phyloP scores from a whole-genome alignment of 2,113 vertebrate genomes.

The Mugil cephalus region DNA sequence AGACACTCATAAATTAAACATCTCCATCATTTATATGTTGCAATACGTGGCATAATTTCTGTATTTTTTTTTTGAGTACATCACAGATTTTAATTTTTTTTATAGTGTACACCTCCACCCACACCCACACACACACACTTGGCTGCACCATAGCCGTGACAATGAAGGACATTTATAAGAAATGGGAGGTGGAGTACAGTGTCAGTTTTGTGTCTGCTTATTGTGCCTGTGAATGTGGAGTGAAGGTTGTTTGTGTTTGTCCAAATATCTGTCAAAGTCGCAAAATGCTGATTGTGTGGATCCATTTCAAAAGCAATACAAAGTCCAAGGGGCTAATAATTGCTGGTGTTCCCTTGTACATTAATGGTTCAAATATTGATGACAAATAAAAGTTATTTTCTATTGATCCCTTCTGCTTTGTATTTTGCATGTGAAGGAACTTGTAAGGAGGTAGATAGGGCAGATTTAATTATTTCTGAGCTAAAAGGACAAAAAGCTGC shows the following conservation, averaged over 20 bases:
- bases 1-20: constrained; percentile 47
- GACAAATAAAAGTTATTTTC: constrained; percentile 79
- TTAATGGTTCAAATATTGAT: constrained; percentile 73
- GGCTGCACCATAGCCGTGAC: constrained; percentile 8
- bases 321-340: constrained; percentile 26
- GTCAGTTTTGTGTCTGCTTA: constrained; percentile 53
- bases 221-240: constrained; percentile 54
- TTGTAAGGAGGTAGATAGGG: neutral
- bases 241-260: constrained; percentile 41
- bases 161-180: constrained; percentile 33
- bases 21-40: constrained; percentile 63
- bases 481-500: too few relatives aligned
- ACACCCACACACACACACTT: constrained; percentile 28
- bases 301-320: constrained; percentile 67
- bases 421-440: neutral
- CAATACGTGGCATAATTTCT: constrained; percentile 45
- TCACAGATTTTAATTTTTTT: constrained; percentile 13
- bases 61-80: constrained; percentile 15
- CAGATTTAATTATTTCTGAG: too few relatives aligned
- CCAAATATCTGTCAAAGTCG: constrained; percentile 37
- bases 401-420: constrained; percentile 62
- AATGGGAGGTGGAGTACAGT: neutral
- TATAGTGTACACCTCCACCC: constrained; percentile 24
- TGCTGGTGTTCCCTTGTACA: constrained; percentile 65
- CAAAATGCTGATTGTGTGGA: constrained; percentile 52